Conservation (phyloP, 2,113 vertebrate species). For the Aleadryas rufinucha region DNA sequence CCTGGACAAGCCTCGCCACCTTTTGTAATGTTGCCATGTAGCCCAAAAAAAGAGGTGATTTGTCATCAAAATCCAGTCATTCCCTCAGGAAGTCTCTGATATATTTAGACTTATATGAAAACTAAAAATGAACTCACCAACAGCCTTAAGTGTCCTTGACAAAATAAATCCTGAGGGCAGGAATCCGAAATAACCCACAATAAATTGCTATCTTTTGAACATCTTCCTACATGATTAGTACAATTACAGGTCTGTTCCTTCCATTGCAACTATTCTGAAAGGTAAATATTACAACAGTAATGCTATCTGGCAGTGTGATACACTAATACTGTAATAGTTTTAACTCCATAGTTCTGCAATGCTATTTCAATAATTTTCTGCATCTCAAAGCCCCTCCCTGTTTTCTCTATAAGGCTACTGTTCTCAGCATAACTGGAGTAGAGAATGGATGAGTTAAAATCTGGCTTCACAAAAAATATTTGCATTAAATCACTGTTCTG, state of each 20-base stretch:
- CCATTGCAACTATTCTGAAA: neutral
- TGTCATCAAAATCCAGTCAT: neutral
- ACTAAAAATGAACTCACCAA: neutral
- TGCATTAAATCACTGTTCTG: neutral
- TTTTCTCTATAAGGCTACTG: neutral
- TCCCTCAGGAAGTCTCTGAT: neutral
- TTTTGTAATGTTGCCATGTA: neutral
- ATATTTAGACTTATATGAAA: neutral
- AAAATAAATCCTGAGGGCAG: neutral
- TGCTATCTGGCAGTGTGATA: neutral
- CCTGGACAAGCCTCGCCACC: neutral
- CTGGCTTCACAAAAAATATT: neutral
- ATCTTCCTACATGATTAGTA: neutral
- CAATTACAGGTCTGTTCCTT: neutral
- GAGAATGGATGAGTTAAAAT: neutral
- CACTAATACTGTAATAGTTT: neutral
- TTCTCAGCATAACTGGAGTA: neutral
- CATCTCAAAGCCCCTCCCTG: neutral
- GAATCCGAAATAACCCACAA: neutral
- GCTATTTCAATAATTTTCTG: neutral
- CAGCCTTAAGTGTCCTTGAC: neutral
- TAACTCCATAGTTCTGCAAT: neutral
- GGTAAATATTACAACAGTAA: neutral
- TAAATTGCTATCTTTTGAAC: neutral
- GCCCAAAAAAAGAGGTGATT: neutral